Conservation (phyloP, 1,140 invertebrate species). For the Trachymyrmex cornetzi region DNA sequence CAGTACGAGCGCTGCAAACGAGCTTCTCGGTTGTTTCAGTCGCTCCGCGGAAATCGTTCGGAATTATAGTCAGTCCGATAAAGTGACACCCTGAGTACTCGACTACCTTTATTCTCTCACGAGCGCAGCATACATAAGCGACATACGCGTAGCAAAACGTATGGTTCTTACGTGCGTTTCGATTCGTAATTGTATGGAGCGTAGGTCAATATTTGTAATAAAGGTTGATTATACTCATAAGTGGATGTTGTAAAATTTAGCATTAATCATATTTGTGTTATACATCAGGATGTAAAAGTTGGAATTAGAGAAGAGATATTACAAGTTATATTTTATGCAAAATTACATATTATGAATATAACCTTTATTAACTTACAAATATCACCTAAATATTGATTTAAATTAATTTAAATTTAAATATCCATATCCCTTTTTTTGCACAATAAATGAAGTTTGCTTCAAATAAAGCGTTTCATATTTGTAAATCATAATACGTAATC, state of each 20-base stretch:
- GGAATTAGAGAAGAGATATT: not conserved
- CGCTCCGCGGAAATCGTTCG: conserved; percentile 53
- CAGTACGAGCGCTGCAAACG: conserved; percentile 34
- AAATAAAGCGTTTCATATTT: not conserved
- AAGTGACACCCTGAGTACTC: conserved; percentile 38
- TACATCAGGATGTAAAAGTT: not conserved
- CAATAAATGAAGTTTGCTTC: not conserved
- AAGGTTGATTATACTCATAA: not conserved
- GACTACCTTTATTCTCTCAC: conserved; percentile 49
- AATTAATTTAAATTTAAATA: not conserved
- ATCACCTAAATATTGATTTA: not conserved
- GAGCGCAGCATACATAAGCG: conserved; percentile 42
- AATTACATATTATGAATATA: not conserved
- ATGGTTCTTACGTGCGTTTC: conserved; percentile 13
- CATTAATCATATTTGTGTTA: not conserved
- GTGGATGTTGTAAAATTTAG: not conserved
- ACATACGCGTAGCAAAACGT: not conserved
- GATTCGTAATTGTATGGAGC: not conserved
- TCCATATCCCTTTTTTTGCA: not conserved
- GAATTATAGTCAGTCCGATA: conserved; percentile 56
- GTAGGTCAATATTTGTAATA: not conserved
- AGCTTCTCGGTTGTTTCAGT: conserved; percentile 56
- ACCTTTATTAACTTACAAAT: not conserved
- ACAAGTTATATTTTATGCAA: not conserved
- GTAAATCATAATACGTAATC: not conserved